A percentile compares a stretch with the other conserved stretches of the same genome.
Conservation (phyloP, 2,797 vertebrate species). For the Hipposideros larvatus region DNA sequence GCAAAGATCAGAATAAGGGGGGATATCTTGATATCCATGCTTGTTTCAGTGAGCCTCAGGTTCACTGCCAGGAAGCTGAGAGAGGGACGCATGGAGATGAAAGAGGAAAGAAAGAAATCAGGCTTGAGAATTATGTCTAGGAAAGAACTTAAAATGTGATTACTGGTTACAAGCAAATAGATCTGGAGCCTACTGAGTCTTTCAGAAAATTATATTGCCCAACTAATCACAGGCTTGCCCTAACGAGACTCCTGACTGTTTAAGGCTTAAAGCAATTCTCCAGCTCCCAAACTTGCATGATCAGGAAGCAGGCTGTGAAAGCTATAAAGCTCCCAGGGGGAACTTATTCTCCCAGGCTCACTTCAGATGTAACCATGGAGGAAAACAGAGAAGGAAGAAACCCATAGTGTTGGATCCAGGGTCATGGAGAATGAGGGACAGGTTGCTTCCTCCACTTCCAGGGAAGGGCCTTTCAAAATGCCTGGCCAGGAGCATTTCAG, state of each 20-base stretch:
- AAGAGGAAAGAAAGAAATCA: background rate
- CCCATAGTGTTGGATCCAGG: background rate
- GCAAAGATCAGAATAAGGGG: background rate
- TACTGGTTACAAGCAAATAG: slow-evolving; percentile 47
- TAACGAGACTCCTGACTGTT: slow-evolving; percentile 41
- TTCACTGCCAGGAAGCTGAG: background rate
- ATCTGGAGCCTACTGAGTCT: background rate
- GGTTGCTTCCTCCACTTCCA: background rate
- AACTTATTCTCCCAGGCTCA: background rate
- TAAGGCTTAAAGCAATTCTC: slow-evolving; percentile 30
- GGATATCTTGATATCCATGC: background rate
- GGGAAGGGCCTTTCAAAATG: background rate
- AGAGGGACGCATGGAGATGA: background rate
- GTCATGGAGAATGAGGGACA: background rate
- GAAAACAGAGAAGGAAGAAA: background rate
- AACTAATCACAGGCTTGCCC: slow-evolving; percentile 13
- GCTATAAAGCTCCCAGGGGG: background rate
- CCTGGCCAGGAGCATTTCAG: background rate
- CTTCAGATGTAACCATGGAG: background rate
- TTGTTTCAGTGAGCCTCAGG: background rate
- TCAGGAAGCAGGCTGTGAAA: background rate
- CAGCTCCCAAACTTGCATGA: background rate
- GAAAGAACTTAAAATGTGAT: background rate
- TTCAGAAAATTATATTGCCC: slow-evolving; percentile 45
- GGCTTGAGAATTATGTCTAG: background rate